Evolutionary conservation across 2,113 vertebrate genomes (phyloP), one percentile per base, ranked within the genome.

Genomic region (Alaudala cheleensis): DNA sequence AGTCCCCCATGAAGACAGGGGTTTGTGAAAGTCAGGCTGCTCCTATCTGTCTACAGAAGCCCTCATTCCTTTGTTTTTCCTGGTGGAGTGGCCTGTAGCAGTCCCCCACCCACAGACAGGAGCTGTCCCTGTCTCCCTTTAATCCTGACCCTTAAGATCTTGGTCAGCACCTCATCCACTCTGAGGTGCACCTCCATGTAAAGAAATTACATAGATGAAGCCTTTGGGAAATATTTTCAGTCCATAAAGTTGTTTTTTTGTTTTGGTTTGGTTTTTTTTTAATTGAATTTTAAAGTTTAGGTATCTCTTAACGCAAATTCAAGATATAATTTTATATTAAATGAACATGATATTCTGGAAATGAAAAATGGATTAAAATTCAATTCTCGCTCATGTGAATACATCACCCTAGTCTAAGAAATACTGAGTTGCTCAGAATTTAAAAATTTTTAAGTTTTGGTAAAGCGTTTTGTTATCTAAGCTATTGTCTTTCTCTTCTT

Each of bases 11-110:
- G 42, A 65, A 31, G 50, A 65, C 10, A 19, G 65, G 58, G 50
- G 29, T 19, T n/a, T 39, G 23, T 22, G 9, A 33, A 54, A 33
- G 17, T 12, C 28, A 62, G 4, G 18, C 39, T 16, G 5, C n/a
- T 33, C n/a, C 58, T 13, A 2, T 12, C n/a, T n/a, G 15, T 11
- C 58, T 24, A 5, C 0, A 19, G n/a, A 65, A 54, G 9, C 3
- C 18, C 18, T 47, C 40, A 28, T 15, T 8, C n/a, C 12, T 10
- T 8, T 28, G 4, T 8, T n/a, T n/a, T 8, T 29, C 24, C 60
- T 40, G n/a, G 34, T 12, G 8, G 10, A 31, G 24, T 28, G n/a
- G 19, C 4, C 42, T 12, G 12, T 5, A 85, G 29, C 34, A 40
- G 8, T 8, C 4, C 24, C 37, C 37, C 37, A 37, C 37, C 37